Evolutionary conservation across 2,113 vertebrate genomes (phyloP).

Genomic region (Otolemur garnettii): DNA sequence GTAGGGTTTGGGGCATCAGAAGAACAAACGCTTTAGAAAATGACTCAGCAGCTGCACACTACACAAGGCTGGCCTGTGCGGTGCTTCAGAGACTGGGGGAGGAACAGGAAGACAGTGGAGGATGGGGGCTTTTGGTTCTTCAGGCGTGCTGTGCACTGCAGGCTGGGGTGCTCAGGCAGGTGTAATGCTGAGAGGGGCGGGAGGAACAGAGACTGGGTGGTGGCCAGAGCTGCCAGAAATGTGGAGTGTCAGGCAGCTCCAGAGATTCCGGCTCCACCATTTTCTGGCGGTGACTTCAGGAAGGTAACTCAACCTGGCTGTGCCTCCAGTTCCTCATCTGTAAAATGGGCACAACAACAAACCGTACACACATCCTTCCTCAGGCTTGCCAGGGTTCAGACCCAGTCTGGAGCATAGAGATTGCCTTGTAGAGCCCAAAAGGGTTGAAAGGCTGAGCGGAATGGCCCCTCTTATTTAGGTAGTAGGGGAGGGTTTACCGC

Average conservation of each 20-base stretch:
- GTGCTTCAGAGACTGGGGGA: neutral
- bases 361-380: neutral
- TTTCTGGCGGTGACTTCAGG: neutral
- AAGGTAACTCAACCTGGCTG: neutral
- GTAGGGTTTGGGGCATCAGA: neutral
- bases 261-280: neutral
- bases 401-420: too few species aligned
- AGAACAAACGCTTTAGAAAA: neutral
- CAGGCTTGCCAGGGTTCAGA: too few species aligned
- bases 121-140: neutral
- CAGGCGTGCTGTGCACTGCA: neutral
- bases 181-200: neutral
- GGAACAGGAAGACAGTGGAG: too few species aligned
- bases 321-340: neutral
- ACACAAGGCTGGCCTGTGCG: neutral
- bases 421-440: too few species aligned
- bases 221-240: neutral
- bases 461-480: too few species aligned
- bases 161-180: neutral
- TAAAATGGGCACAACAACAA: neutral
- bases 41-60: neutral
- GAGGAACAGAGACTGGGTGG: accelerated
- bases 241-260: neutral
- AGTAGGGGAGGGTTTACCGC: too few species aligned
- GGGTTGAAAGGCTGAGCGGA: too few species aligned